Evolutionary conservation across 1,140 invertebrate genomes (phyloP), one percentile per base, ranked within the genome.

Genomic region (Latrodectus geometricus): DNA sequence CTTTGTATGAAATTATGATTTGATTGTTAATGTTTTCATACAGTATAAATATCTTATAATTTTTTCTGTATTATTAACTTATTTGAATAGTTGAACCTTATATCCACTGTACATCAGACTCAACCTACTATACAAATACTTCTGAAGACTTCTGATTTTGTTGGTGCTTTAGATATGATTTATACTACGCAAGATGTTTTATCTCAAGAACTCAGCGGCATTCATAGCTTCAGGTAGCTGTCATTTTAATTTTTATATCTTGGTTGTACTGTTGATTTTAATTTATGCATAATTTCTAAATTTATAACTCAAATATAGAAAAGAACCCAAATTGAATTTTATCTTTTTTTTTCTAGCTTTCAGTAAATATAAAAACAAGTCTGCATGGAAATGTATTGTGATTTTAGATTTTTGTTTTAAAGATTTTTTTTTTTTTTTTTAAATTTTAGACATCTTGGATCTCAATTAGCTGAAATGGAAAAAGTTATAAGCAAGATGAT

Each of bases 401-500:
- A 11, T 61, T 61, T 61, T 61, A 61, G 17, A 8, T 2, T 61
- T 35, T 35, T 35, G 35, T 35, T 35, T 35, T 35, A 61, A 14
- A 8, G 54, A 11, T 61, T 14, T 61, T 61, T 9, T 14, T 9
- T 56, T 8, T 14, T 56, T 56, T 15, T n/a, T 56, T 76, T 76
- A 88, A 81, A 89, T 88, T 90, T 68, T 89, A 95, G 98, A 90
- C 97, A 99, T 92, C 92, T 99, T 88, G 95, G 96, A 88, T 97
- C 96, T 72, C 97, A 99, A 92, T 92, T 99, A n/a, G 95, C 95
- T 87, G 98, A 99, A 93, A 97, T 99, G 94, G 95, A 97, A 89
- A 95, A 96, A 90, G 92, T 98, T 8, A 99, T 99, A 89, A 97
- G 99, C 89, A 98, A 97, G 92, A 98, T 99, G 96, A 93, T 99